Percentiles rank a stretch among this genome's conserved stretches.
Evolutionary conservation across 2,113 vertebrate species (phyloP).

Genomic region (Corydoras sp.): DNA sequence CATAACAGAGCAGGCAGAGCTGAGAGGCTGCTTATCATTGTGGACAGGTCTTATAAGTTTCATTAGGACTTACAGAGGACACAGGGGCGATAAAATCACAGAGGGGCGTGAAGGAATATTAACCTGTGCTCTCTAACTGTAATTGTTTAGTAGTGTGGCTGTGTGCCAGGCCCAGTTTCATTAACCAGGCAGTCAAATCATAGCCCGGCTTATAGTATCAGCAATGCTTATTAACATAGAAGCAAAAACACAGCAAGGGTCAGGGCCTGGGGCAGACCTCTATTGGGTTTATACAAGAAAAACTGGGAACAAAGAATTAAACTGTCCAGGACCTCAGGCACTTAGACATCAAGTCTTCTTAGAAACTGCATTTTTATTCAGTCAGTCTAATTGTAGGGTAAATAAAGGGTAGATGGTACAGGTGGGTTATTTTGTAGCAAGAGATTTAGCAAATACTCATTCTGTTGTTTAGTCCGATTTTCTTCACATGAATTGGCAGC

Average conservation of each 20-base stretch:
- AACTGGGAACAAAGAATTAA: slow-evolving; percentile 7
- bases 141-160: slow-evolving; percentile 93
- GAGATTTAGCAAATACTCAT: background rate
- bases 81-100: slow-evolving; percentile 72
- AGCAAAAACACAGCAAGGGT: slow-evolving; percentile 29
- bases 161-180: slow-evolving; percentile 82
- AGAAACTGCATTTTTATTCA: background rate
- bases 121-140: slow-evolving; percentile 94
- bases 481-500: background rate
- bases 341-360: background rate
- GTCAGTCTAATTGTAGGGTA: background rate
- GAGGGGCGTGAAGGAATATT: slow-evolving; percentile 94
- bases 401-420: slow-evolving; percentile 2
- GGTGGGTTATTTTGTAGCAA: slow-evolving; percentile 4
- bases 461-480: slow-evolving; percentile 1
- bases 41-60: slow-evolving; percentile 95
- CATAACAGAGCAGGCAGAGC: slow-evolving; percentile 88
- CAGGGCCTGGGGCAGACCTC: slow-evolving; percentile 50
- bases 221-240: slow-evolving; percentile 57
- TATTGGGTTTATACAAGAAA: slow-evolving; percentile 50
- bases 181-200: slow-evolving; percentile 93
- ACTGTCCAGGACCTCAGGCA: slow-evolving; percentile 37
- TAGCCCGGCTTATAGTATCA: slow-evolving; percentile 76
- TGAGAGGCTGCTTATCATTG: slow-evolving; percentile 98
- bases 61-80: slow-evolving; percentile 93